Evolutionary conservation across 2,113 vertebrate species (phyloP), one percentile per base, ranked within the genome.

Genomic region (Jacana jacana): DNA sequence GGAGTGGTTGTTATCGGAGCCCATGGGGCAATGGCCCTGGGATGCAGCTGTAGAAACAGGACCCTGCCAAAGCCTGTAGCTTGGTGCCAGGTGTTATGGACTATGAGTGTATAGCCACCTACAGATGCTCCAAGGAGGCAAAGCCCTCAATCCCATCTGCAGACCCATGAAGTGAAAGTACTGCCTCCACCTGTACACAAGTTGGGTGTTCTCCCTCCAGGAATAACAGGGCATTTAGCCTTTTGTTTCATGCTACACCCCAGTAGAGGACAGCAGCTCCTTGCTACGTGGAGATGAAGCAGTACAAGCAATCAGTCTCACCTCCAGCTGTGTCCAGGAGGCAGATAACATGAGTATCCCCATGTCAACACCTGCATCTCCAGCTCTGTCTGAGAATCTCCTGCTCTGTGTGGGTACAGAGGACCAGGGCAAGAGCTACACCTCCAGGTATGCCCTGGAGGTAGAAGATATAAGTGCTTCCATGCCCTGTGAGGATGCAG

Each of bases 21-120:
- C 22, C 37, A 63, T 5, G 24, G 19, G 18, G 3, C 28, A 87
- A 58, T 6, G 13, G 17, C 6, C 19, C 24, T 0, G 0, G 4
- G 18, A 35, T 27, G 31, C 18, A 68, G 46, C 17, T 89, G 40
- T 49, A 37, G 17, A 71, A 66, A 17, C 9, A 65, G 30, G 20
- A 46, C 18, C 7, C 24, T 48, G 42, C 11, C 52, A 57, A 75
- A 13, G 24, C 51, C 66, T 11, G 35, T 58, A 84, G 11, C 7
- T 37, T 69, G 10, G 28, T 78, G 30, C 18, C 14, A 18, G 16
- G 7, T 30, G 28, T 24, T 23, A 18, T 72, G 31, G 13, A 13
- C 51, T 52, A 28, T 52, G 51, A 52, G 16, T 52, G 27, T 52
- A 16, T 17, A 52, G 27, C 51, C n/a, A 13, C 10, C 10, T 28